Percentiles rank a stretch among this genome's conserved stretches.
Conservation (phyloP, 2,888 invertebrate genomes). For the Lacanobia wlatinum region DNA sequence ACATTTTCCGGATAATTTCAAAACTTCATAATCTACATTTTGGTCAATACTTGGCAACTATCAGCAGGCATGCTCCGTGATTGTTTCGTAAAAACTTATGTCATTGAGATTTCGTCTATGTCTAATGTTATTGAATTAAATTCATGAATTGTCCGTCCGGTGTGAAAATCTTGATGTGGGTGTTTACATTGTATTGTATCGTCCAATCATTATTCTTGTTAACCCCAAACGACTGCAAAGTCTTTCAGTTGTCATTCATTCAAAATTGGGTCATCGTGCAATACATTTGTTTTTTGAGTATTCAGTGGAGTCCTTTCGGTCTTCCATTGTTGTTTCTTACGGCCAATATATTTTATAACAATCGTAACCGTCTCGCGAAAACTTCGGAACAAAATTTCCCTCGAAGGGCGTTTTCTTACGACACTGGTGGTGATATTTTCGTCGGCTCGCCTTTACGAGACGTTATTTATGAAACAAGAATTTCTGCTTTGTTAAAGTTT, state of each 20-base stretch:
- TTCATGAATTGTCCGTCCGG: constrained; percentile 28
- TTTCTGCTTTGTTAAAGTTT: constrained; percentile 30
- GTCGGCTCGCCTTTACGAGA: constrained; percentile 8
- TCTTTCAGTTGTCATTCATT: constrained; percentile 21
- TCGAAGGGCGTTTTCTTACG: constrained; percentile 28
- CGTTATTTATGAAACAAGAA: constrained; percentile 36
- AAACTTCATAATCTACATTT: constrained; percentile 25
- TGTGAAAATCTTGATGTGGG: constrained; percentile 42
- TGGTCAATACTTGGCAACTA: constrained; percentile 21
- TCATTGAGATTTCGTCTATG: constrained; percentile 50
- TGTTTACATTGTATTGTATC: constrained; percentile 40
- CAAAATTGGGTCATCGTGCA: constrained; percentile 40
- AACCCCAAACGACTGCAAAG: constrained; percentile 20
- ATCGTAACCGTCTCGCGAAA: constrained; percentile 3
- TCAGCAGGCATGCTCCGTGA: constrained; percentile 17
- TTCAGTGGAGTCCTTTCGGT: constrained; percentile 11
- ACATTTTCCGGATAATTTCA: constrained; percentile 28
- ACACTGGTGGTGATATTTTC: constrained; percentile 13
- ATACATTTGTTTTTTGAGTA: constrained; percentile 15
- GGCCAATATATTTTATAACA: constrained; percentile 22
- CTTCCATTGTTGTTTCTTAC: constrained; percentile 17
- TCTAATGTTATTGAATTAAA: constrained; percentile 52
- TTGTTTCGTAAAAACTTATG: constrained; percentile 37
- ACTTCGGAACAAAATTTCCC: constrained; percentile 14
- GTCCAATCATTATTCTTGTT: constrained; percentile 36